Percentiles rank a stretch among this genome's conserved stretches.
phyloP scores from a whole-genome alignment of 2,888 invertebrate genomes.

The Troides aeacus region DNA sequence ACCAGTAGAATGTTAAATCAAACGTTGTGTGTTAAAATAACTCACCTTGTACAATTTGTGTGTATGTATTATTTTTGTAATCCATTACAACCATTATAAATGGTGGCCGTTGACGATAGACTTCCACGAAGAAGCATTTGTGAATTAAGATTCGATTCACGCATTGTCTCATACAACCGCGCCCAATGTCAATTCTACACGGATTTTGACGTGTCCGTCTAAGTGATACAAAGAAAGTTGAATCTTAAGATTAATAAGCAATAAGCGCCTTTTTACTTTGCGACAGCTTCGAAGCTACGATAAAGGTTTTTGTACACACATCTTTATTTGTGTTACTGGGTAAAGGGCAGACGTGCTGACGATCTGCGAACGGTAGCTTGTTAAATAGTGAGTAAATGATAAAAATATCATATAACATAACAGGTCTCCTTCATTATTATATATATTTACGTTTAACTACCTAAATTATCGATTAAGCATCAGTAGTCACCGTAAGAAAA shows the following conservation, averaged over 20 bases:
- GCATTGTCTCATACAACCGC: slow-evolving; percentile 52
- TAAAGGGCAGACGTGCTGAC: slow-evolving; percentile 66
- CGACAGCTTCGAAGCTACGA: slow-evolving; percentile 36
- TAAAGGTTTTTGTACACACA: slow-evolving; percentile 53
- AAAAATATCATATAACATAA: neutral
- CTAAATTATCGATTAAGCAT: too few species aligned
- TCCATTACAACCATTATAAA: neutral
- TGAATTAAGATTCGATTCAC: slow-evolving; percentile 60
- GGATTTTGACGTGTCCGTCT: slow-evolving; percentile 43
- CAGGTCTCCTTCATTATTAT: neutral
- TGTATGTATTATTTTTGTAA: neutral
- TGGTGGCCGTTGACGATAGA: neutral
- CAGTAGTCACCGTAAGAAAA: too few species aligned
- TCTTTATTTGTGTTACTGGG: slow-evolving; percentile 69
- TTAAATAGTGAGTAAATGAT: neutral
- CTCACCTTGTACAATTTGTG: neutral
- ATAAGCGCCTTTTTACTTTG: slow-evolving; percentile 41
- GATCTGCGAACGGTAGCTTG: slow-evolving; percentile 10
- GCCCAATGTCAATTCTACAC: slow-evolving; percentile 68
- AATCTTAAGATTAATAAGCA: slow-evolving; percentile 38
- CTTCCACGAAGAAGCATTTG: slow-evolving; percentile 34
- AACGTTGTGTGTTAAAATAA: neutral
- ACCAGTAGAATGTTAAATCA: too few species aligned
- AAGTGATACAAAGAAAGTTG: slow-evolving; percentile 37
- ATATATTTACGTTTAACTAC: too few species aligned